Evolutionary conservation across 1,140 invertebrate genomes (phyloP).

Genomic region (Drosophila nasuta): DNA sequence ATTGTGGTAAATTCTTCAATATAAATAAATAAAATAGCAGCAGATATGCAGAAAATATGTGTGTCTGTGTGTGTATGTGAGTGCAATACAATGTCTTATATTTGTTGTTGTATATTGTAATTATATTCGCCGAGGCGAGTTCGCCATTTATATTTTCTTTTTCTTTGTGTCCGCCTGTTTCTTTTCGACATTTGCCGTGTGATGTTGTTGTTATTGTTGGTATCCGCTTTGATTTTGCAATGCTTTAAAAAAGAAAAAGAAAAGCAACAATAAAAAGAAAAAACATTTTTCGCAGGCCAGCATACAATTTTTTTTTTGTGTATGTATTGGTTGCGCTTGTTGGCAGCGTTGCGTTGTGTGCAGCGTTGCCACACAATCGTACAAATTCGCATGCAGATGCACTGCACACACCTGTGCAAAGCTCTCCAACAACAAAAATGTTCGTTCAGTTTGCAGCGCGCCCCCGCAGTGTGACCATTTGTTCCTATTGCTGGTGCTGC

Average conservation of each 20-base stretch:
- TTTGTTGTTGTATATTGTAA: constrained; percentile 49
- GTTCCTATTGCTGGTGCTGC: background rate
- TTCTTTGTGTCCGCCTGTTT: constrained; percentile 48
- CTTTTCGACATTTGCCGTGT: constrained; percentile 24
- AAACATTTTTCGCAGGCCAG: constrained; percentile 42
- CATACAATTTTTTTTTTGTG: constrained; percentile 73
- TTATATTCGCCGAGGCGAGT: constrained; percentile 56
- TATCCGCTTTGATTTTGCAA: constrained; percentile 57
- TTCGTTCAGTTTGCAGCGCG: constrained; percentile 42
- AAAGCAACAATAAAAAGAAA: no score
- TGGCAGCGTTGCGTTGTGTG: constrained; percentile 14
- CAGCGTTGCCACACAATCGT: constrained; percentile 69
- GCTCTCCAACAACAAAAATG: constrained; percentile 39
- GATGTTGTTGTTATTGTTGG: constrained; percentile 50
- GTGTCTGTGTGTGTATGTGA: constrained; percentile 35
- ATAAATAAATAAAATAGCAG: background rate
- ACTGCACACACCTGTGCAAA: constrained; percentile 78
- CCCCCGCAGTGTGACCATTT: constrained; percentile 38
- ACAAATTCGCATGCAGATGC: constrained; percentile 54
- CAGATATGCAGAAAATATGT: background rate
- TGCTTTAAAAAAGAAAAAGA: constrained; percentile 20
- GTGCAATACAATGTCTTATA: constrained; percentile 56
- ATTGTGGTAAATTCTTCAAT: background rate
- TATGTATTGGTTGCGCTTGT: constrained; percentile 68
- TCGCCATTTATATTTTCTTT: constrained; percentile 58